phyloP scores from a whole-genome alignment of 2,797 vertebrate species.

The Rhyacichthys aspro region DNA sequence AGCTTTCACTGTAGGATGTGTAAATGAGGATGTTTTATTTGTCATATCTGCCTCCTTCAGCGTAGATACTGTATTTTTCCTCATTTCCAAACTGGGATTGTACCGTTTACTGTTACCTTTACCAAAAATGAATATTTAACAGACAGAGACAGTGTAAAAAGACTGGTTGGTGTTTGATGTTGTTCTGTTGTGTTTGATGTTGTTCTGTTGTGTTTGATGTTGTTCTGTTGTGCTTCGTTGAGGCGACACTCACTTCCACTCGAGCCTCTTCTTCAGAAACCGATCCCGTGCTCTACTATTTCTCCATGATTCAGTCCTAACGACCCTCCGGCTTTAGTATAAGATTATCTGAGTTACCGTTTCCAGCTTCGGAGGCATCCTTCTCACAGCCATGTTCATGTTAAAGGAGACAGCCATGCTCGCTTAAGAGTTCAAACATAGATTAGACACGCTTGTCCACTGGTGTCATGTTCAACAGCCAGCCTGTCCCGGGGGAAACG shows the following conservation, averaged over 20 bases:
- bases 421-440: constrained; percentile 74
- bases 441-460: constrained; percentile 77
- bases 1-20: too few species aligned
- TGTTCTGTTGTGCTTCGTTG: background rate
- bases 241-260: background rate
- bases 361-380: constrained; percentile 39
- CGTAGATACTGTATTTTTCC: background rate
- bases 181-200: too few species aligned
- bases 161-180: too few species aligned
- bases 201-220: too few species aligned
- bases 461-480: constrained; percentile 76
- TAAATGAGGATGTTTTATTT: too few species aligned
- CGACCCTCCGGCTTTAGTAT: constrained; percentile 18
- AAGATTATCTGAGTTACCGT: constrained; percentile 38
- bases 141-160: too few species aligned
- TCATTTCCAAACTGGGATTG: too few species aligned
- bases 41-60: too few species aligned
- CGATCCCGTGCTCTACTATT: background rate
- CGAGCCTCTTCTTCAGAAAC: constrained; percentile 1
- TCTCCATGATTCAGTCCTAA: constrained; percentile 10
- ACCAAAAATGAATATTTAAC: too few species aligned
- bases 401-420: constrained; percentile 66
- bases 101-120: too few species aligned
- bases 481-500: constrained; percentile 63
- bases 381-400: constrained; percentile 53